Percentiles rank a stretch among this genome's conserved stretches.
Evolutionary conservation across 1,140 invertebrate species (phyloP).

Genomic region (Drosophila oshimai): DNA sequence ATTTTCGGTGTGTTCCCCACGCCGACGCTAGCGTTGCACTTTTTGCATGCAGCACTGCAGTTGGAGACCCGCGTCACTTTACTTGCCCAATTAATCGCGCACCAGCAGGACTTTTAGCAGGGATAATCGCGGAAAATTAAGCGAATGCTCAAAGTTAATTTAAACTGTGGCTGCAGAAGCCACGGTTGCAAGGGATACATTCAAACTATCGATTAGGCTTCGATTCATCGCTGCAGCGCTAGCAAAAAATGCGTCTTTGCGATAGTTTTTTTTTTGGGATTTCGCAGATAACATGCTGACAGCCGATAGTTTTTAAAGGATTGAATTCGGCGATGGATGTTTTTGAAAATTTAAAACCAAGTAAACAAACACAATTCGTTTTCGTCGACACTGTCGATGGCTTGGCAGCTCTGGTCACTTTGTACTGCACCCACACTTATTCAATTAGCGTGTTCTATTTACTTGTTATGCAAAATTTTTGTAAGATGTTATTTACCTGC

Average conservation of each 20-base stretch:
- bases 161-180: slow-evolving; percentile 68
- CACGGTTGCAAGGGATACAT: slow-evolving; percentile 53
- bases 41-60: not conserved
- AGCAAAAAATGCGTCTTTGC: no score
- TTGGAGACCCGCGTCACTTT: not conserved
- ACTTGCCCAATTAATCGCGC: not conserved
- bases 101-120: not conserved
- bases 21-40: not conserved
- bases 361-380: no score
- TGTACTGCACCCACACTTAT: no score
- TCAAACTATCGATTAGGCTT: slow-evolving; percentile 32
- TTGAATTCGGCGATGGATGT: no score
- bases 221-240: slow-evolving; percentile 1
- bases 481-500: not conserved
- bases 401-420: no score
- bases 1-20: slow-evolving; percentile 12
- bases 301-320: no score
- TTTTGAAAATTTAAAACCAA: no score
- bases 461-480: no score
- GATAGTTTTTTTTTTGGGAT: no score
- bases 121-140: slow-evolving; percentile 1
- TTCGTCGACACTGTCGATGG: no score
- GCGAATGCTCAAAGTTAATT: slow-evolving; percentile 63
- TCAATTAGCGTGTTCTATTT: no score
- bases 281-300: no score